A percentile compares a stretch with the other conserved stretches of the same genome.
Conservation (phyloP, 2,888 invertebrate species). For the Epinotia ramella region DNA sequence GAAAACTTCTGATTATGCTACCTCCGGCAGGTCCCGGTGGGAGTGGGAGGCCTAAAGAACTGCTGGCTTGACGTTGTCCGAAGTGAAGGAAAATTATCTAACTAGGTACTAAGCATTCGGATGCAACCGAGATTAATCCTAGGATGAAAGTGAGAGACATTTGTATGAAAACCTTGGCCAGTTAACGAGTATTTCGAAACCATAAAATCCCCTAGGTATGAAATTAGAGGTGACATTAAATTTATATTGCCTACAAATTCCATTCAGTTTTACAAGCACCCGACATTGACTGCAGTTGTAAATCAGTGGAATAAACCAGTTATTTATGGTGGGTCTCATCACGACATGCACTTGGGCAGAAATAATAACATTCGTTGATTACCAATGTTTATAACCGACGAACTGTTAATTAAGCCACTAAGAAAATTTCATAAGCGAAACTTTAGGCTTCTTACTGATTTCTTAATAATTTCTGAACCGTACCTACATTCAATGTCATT, state of each 20-base stretch:
- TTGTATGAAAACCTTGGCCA: too few species aligned
- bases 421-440: neutral
- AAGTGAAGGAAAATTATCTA: too few species aligned
- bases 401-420: conserved; percentile 18
- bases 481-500: too few species aligned
- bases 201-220: neutral
- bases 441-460: neutral
- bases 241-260: neutral
- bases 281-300: neutral
- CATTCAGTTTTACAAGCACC: conserved; percentile 5
- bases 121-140: too few species aligned
- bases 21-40: too few species aligned
- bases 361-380: conserved; percentile 16
- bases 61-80: too few species aligned
- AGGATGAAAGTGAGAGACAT: too few species aligned
- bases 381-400: conserved; percentile 7
- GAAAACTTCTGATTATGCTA: too few species aligned
- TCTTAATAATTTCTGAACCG: neutral
- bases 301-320: conserved; percentile 11
- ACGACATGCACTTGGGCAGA: conserved; percentile 1
- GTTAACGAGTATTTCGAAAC: too few species aligned
- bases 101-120: too few species aligned
- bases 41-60: too few species aligned
- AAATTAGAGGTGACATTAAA: neutral
- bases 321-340: conserved; percentile 4